phyloP scores from a whole-genome alignment of 2,888 invertebrate genomes.

The Cheilosia variabilis region DNA sequence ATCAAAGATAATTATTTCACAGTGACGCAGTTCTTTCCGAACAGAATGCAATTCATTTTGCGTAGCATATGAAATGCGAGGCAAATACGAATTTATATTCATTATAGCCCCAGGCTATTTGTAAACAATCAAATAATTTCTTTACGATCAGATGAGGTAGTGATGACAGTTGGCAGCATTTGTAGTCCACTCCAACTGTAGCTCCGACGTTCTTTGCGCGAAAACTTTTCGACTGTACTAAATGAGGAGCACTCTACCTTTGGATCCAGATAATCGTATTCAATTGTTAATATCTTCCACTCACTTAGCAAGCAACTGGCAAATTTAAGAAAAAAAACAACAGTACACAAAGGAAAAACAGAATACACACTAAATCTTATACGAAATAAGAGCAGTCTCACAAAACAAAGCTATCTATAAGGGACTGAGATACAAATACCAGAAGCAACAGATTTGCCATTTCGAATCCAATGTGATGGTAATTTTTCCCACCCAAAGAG shows the following conservation, averaged over 20 bases:
- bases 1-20: too few relatives aligned
- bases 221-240: not conserved
- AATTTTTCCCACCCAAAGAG: not conserved
- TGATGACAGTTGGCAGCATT: too few relatives aligned
- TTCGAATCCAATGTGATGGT: not conserved
- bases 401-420: too few relatives aligned
- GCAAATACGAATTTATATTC: too few relatives aligned
- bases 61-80: too few relatives aligned
- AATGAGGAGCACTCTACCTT: not conserved
- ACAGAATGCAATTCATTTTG: too few relatives aligned
- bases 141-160: too few relatives aligned
- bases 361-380: not conserved
- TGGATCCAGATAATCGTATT: not conserved
- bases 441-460: not conserved
- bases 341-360: not conserved
- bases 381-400: not conserved
- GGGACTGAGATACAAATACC: not conserved
- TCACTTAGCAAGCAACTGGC: not conserved
- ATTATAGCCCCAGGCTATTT: too few relatives aligned
- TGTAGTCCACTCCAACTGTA: too few relatives aligned
- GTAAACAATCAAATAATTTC: too few relatives aligned
- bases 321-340: not conserved
- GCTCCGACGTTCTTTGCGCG: not conserved
- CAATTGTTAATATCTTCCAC: not conserved
- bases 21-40: too few relatives aligned